A percentile compares a stretch with the other conserved stretches of the same genome.
Evolutionary conservation across 2,113 vertebrate genomes (phyloP).

Genomic region (Lagopus leucura): DNA sequence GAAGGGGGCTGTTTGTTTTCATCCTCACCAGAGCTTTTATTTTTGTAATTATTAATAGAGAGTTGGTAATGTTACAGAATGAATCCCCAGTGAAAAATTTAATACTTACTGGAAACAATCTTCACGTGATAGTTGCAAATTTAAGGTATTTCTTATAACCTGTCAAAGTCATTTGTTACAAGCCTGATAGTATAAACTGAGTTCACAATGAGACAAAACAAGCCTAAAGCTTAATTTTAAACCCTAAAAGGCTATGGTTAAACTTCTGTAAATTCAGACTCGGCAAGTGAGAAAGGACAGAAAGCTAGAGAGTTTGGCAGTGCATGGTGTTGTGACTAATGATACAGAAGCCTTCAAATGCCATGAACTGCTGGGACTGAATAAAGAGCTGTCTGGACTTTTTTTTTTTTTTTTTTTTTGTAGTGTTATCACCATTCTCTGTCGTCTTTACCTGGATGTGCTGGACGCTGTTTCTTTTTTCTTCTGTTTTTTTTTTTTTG

Average conservation of each 20-base stretch:
- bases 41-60: conserved; percentile 14
- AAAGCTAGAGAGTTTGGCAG: neutral
- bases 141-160: neutral
- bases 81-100: neutral
- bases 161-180: neutral
- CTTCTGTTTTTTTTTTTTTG: neutral
- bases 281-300: neutral
- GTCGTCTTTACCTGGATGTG: neutral
- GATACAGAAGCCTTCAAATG: conserved; percentile 42
- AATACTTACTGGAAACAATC: neutral
- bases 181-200: neutral
- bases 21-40: neutral
- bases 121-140: neutral
- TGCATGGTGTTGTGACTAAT: neutral
- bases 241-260: neutral
- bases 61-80: neutral
- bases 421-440: neutral
- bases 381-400: neutral
- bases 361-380: neutral
- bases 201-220: neutral
- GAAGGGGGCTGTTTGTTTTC: conserved; percentile 41
- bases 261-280: neutral
- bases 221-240: conserved; percentile 6
- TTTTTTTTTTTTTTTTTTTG: neutral
- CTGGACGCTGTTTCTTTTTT: neutral